Conservation (phyloP, 2,113 vertebrate species). For the Elgaria multicarinata region DNA sequence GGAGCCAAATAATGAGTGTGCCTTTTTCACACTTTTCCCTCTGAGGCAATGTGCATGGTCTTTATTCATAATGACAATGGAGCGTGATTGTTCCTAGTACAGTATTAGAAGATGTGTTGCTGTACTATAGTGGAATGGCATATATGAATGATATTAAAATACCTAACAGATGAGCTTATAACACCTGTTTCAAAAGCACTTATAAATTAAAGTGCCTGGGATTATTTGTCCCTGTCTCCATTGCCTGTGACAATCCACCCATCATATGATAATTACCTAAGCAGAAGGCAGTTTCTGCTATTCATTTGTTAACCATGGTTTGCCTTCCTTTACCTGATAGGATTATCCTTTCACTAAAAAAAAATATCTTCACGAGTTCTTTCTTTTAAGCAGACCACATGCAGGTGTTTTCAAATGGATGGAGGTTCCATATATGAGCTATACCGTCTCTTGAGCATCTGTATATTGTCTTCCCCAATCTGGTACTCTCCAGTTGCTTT, state of each 20-base stretch:
- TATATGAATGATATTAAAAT: slow-evolving; percentile 74
- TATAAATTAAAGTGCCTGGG: slow-evolving; percentile 45
- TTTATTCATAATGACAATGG: slow-evolving; percentile 69
- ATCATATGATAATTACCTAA: slow-evolving; percentile 66
- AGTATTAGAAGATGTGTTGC: slow-evolving; percentile 63
- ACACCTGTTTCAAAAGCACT: slow-evolving; percentile 69
- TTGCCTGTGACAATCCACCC: slow-evolving; percentile 54
- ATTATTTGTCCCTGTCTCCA: slow-evolving; percentile 71
- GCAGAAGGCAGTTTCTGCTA: slow-evolving; percentile 67
- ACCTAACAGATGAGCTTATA: slow-evolving; percentile 68
- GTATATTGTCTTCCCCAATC: neutral
- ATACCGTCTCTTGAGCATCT: neutral
- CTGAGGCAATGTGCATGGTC: slow-evolving; percentile 28
- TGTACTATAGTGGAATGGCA: slow-evolving; percentile 59
- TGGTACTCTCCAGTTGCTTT: too few relatives aligned
- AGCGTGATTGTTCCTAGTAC: slow-evolving; percentile 67
- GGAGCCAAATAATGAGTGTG: slow-evolving; percentile 52
- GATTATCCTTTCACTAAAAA: slow-evolving; percentile 8
- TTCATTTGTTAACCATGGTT: slow-evolving; percentile 67
- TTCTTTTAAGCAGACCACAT: slow-evolving; percentile 16
- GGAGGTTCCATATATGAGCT: neutral
- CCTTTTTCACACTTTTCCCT: slow-evolving; percentile 45
- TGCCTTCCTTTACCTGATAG: slow-evolving; percentile 57
- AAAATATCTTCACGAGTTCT: slow-evolving; percentile 51
- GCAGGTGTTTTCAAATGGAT: slow-evolving; percentile 16